Evolutionary conservation across 2,113 vertebrate genomes (phyloP).

Genomic region (Leptobrachium leishanense): DNA sequence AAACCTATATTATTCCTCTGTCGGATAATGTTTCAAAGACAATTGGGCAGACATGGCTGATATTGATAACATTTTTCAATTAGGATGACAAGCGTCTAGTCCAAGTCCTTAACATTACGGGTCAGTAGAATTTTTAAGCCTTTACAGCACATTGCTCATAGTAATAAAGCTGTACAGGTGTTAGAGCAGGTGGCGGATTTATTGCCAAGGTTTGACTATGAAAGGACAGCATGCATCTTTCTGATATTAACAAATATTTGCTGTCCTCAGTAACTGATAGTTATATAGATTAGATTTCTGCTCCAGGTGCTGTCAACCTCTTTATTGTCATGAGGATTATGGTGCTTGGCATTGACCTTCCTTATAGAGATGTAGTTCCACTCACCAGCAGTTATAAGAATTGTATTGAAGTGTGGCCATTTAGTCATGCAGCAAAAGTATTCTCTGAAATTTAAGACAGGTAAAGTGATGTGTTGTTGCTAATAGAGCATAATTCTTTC

Average conservation of each 20-base stretch:
- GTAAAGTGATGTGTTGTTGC: no score
- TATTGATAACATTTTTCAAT: background rate
- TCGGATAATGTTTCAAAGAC: background rate
- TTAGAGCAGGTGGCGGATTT: conserved; percentile 25
- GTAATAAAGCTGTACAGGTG: conserved; percentile 24
- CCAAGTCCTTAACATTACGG: background rate
- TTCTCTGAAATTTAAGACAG: no score
- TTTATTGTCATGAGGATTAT: conserved; percentile 31
- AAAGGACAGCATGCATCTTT: conserved; percentile 13
- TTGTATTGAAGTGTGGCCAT: background rate
- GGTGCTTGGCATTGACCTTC: conserved; percentile 11
- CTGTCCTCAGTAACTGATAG: conserved; percentile 24
- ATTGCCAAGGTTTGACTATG: conserved; percentile 7
- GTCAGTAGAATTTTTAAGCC: background rate
- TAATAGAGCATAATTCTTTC: no score
- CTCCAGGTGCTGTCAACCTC: background rate
- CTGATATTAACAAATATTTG: conserved; percentile 30
- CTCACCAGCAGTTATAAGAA: background rate
- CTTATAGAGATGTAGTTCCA: background rate
- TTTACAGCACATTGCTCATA: background rate
- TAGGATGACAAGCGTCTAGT: no score
- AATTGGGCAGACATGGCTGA: background rate
- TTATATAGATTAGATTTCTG: conserved; percentile 25
- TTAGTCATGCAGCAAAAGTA: background rate
- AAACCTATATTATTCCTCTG: background rate